These are phyloP conservation scores for Lithophane socia DNA, from an alignment of 2,888 invertebrate species.

Conservation along the genomic window DNA sequence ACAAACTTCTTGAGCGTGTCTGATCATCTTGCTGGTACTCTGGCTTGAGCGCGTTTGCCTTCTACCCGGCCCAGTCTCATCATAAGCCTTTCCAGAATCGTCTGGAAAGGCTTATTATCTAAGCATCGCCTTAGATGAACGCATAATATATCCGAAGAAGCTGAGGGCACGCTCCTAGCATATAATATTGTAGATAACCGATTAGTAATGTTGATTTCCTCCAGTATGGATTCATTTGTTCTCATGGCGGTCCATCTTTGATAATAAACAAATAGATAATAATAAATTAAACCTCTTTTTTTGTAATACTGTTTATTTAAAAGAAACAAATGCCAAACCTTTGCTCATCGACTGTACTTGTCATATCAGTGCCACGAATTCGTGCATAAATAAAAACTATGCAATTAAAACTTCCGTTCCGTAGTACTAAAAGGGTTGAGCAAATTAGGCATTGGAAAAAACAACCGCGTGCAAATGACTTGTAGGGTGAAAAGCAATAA, in stretches of 20 bases:
- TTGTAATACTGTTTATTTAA: background rate
- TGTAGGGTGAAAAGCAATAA: constrained; percentile 60
- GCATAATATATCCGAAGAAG: background rate
- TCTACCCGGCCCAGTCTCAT: no score
- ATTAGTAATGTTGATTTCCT: background rate
- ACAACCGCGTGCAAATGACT: constrained; percentile 57
- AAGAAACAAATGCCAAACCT: constrained; percentile 17
- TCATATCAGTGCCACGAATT: constrained; percentile 55
- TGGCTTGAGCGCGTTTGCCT: no score
- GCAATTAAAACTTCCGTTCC: constrained; percentile 65
- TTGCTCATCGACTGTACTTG: constrained; percentile 52
- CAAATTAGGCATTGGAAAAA: constrained; percentile 62
- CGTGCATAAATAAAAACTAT: constrained; percentile 59
- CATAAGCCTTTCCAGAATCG: background rate
- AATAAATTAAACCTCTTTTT: background rate
- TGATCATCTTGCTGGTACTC: no score
- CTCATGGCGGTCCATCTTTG: background rate
- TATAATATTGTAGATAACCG: background rate
- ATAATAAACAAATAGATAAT: background rate
- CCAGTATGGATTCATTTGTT: background rate
- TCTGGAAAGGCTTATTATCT: no score
- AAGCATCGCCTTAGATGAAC: no score
- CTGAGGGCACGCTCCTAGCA: background rate
- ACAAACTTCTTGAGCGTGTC: no score
- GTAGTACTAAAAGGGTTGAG: constrained; percentile 58